Percentiles rank a stretch among this genome's conserved stretches.
Conservation (phyloP, 2,888 invertebrate species). For the Megamerina dolium region DNA sequence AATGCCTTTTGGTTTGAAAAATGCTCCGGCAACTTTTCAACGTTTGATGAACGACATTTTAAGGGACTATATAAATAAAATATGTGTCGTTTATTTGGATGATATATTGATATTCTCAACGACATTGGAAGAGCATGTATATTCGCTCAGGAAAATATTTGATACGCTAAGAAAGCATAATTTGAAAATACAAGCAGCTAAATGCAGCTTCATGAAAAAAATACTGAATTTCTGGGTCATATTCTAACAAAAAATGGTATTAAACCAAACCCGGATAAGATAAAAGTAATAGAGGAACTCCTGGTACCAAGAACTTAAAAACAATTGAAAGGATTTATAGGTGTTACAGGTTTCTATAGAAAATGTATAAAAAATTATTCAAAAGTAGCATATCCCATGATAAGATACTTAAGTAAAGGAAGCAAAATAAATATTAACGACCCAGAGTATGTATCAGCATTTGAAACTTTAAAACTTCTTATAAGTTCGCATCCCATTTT, state of each 20-base stretch:
- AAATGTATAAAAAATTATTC: not conserved
- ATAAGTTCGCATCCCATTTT: too few species aligned
- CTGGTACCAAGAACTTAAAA: not conserved
- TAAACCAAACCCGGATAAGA: conserved; percentile 2
- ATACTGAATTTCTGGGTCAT: conserved; percentile 5
- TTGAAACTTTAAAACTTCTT: conserved; percentile 6
- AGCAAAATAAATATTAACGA: too few species aligned
- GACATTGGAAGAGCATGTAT: not conserved
- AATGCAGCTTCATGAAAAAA: conserved; percentile 9
- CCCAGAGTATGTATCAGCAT: conserved; percentile 1
- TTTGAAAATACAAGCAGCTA: conserved; percentile 1
- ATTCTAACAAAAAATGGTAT: not conserved
- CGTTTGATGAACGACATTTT: not conserved
- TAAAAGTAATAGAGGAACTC: not conserved
- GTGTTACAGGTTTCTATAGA: too few species aligned
- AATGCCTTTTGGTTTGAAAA: conserved; percentile 16
- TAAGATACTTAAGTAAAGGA: too few species aligned
- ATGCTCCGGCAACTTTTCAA: conserved; percentile 5
- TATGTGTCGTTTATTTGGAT: conserved; percentile 8
- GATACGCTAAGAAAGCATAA: not conserved
- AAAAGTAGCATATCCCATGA: conserved; percentile 3
- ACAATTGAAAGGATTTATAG: too few species aligned
- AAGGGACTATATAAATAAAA: conserved; percentile 9
- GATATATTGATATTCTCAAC: not conserved
- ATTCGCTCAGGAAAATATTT: not conserved